Conservation (phyloP, 2,113 vertebrate genomes). For the Microcebus griseorufus region DNA sequence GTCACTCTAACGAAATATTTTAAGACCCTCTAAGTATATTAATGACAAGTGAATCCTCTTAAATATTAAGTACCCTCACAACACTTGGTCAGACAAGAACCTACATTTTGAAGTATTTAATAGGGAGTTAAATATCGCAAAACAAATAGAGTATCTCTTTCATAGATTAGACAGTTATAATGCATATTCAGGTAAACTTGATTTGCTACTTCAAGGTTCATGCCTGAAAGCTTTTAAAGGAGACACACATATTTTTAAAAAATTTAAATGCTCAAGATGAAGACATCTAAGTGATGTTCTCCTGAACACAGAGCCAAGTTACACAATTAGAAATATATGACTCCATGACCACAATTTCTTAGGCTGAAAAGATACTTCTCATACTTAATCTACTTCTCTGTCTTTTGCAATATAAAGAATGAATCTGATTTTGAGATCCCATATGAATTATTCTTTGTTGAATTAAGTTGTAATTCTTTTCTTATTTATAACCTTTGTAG, state of each 20-base stretch:
- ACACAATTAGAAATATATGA: slow-evolving; percentile 63
- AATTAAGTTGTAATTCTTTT: not conserved
- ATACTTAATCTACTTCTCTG: not conserved
- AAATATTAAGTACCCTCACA: slow-evolving; percentile 57
- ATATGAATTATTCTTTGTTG: slow-evolving; percentile 5
- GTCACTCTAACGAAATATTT: slow-evolving; percentile 38
- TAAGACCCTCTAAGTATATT: slow-evolving; percentile 64
- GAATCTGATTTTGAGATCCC: not conserved
- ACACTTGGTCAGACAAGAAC: not conserved
- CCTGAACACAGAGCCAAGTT: slow-evolving; percentile 47
- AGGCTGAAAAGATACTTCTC: not conserved
- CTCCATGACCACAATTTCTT: not conserved
- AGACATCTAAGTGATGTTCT: slow-evolving; percentile 30
- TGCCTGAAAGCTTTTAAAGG: slow-evolving; percentile 69
- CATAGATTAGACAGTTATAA: slow-evolving; percentile 55
- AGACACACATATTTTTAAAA: slow-evolving; percentile 60
- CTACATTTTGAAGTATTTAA: slow-evolving; percentile 75
- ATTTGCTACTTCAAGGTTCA: slow-evolving; percentile 58
- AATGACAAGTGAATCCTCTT: slow-evolving; percentile 66
- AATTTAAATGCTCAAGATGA: slow-evolving; percentile 37
- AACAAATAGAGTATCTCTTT: slow-evolving; percentile 74
- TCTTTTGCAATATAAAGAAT: not conserved
- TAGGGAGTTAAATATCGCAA: slow-evolving; percentile 68
- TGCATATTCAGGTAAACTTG: slow-evolving; percentile 63
- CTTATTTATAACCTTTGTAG: not conserved